These are phyloP conservation scores for Synchiropus splendidus DNA, from an alignment of 2,113 vertebrate species.

Conservation along the genomic window DNA sequence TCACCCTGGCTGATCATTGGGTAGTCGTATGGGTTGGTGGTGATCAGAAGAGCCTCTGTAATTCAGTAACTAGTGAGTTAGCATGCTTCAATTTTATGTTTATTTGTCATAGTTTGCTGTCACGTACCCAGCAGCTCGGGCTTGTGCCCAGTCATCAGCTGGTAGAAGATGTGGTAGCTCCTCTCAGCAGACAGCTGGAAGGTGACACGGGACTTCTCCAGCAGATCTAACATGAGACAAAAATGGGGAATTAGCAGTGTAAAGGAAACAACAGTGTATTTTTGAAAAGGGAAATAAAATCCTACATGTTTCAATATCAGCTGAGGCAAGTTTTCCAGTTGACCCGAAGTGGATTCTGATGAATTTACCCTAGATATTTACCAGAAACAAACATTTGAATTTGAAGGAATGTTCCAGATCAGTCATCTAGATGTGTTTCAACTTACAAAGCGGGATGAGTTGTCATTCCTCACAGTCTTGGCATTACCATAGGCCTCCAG, in stretches of 20 bases:
- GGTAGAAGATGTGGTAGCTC: conserved; percentile 71
- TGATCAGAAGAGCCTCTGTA: conserved; percentile 55
- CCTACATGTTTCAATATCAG: conserved; percentile 95
- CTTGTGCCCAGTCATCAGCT: conserved; percentile 65
- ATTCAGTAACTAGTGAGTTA: conserved; percentile 7
- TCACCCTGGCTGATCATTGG: conserved; percentile 59
- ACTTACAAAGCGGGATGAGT: conserved; percentile 79
- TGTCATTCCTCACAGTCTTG: conserved; percentile 80
- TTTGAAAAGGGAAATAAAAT: conserved; percentile 6
- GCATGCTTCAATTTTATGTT: not conserved
- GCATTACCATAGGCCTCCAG: conserved; percentile 77
- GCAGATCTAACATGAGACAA: conserved; percentile 45
- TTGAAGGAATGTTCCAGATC: not conserved
- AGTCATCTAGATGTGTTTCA: not conserved
- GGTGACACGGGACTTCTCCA: conserved; percentile 58
- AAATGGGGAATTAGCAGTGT: not conserved
- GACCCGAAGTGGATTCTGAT: conserved; percentile 86
- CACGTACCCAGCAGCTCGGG: conserved; percentile 58
- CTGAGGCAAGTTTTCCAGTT: conserved; percentile 83
- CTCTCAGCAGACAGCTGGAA: conserved; percentile 68
- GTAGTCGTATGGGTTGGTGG: conserved; percentile 59
- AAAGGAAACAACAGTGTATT: not conserved
- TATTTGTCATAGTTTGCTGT: not conserved
- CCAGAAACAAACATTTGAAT: conserved; percentile 7
- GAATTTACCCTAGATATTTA: conserved; percentile 73